Evolutionary conservation across 1,140 invertebrate genomes (phyloP).

Genomic region (Macrotrachela quadricornifera): DNA sequence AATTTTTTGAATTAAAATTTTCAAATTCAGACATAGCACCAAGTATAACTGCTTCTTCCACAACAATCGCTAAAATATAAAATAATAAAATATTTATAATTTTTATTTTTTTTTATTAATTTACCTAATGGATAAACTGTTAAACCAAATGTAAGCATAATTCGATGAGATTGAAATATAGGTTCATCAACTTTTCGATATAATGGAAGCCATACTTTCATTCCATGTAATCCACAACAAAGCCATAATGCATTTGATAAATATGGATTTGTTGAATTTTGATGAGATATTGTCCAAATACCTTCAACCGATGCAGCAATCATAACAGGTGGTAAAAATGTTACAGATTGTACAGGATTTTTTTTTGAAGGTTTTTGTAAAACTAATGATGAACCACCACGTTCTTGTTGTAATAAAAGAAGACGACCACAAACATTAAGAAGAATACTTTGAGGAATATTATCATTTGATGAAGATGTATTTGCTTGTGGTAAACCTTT

Average conservation of each 20-base stretch:
- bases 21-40: not conserved
- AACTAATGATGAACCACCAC: too few relatives aligned
- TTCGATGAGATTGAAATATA: slow-evolving; percentile 69
- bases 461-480: too few relatives aligned
- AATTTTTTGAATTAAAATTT: not conserved
- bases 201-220: slow-evolving; percentile 80
- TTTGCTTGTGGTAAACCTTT: too few relatives aligned
- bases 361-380: too few relatives aligned
- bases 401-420: too few relatives aligned
- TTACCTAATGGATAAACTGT: slow-evolving; percentile 81
- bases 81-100: not conserved
- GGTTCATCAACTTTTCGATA: slow-evolving; percentile 48
- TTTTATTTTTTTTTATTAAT: slow-evolving; percentile 9
- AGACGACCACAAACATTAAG: too few relatives aligned
- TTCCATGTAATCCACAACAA: slow-evolving; percentile 79
- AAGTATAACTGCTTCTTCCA: slow-evolving; percentile 4
- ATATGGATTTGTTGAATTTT: slow-evolving; percentile 47
- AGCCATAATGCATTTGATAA: slow-evolving; percentile 85
- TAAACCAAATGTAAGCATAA: slow-evolving; percentile 88
- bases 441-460: too few relatives aligned
- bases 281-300: slow-evolving; percentile 47
- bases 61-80: not conserved
- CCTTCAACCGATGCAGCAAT: slow-evolving; percentile 88
- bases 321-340: slow-evolving; percentile 57
- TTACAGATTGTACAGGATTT: too few relatives aligned